These are phyloP conservation scores for Myripristis murdjan DNA, from an alignment of 2,797 vertebrate genomes.

Conservation along the genomic window DNA sequence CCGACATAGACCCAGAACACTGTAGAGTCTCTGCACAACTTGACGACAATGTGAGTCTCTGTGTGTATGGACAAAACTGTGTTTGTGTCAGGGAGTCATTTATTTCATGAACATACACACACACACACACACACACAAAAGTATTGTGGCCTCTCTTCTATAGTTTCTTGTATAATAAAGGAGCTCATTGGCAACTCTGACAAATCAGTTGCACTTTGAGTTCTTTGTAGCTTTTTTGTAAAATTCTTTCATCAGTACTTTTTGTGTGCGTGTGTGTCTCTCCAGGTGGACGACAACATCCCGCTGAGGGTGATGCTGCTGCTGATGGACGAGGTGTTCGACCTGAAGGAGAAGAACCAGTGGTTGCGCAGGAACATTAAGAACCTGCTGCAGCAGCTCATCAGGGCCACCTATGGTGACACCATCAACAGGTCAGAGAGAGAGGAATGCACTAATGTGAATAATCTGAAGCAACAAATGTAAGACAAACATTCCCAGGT, in stretches of 20 bases:
- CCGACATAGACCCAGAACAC: conserved; percentile 95
- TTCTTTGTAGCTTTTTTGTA: not conserved
- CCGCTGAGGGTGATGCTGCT: conserved; percentile 97
- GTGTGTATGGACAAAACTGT: conserved; percentile 52
- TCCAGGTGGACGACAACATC: conserved; percentile 97
- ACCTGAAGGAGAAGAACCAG: conserved; percentile 98
- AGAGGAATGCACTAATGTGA: no score
- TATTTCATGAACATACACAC: not conserved
- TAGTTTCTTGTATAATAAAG: no score
- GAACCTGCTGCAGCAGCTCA: conserved; percentile 97
- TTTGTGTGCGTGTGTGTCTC: not conserved
- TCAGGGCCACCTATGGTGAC: conserved; percentile 95
- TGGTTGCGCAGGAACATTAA: conserved; percentile 99
- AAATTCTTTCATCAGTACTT: not conserved
- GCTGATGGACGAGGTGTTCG: conserved; percentile 99
- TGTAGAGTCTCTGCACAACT: conserved; percentile 96
- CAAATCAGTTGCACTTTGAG: not conserved
- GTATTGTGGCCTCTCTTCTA: no score
- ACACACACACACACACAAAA: no score
- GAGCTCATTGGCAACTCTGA: not conserved
- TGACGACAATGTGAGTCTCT: conserved; percentile 94
- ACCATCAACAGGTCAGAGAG: conserved; percentile 93
- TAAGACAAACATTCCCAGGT: no score
- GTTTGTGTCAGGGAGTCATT: not conserved
- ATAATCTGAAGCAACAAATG: no score